Evolutionary conservation across 2,888 invertebrate genomes (phyloP).

Genomic region (Vesta saturnalis): DNA sequence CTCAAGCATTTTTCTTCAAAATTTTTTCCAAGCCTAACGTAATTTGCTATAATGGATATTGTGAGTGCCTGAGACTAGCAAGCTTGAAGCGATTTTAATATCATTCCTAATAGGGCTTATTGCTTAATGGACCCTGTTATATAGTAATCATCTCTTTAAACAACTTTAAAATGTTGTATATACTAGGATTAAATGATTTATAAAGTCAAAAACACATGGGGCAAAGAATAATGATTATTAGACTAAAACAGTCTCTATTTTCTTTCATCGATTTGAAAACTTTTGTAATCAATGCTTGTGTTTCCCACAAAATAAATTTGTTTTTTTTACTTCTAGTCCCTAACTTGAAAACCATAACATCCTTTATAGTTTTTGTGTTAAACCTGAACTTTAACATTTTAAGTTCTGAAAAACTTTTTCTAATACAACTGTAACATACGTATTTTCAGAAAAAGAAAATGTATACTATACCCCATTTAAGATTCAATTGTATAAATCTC

Average conservation of each 20-base stretch:
- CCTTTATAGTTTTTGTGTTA: no score
- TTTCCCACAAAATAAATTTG: neutral
- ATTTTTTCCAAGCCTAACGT: neutral
- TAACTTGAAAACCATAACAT: neutral
- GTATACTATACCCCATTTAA: no score
- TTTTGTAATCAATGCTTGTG: neutral
- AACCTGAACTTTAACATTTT: no score
- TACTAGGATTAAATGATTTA: no score
- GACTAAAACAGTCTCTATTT: neutral
- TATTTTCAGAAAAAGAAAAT: no score
- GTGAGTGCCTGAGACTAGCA: neutral
- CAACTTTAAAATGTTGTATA: no score
- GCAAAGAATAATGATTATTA: neutral
- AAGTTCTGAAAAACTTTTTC: no score
- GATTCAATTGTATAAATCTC: neutral
- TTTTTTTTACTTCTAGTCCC: neutral
- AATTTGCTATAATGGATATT: neutral
- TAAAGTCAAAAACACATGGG: no score
- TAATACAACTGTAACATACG: no score
- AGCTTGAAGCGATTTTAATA: conserved; percentile 1
- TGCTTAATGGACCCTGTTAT: neutral
- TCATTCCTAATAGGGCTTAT: neutral
- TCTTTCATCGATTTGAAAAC: neutral
- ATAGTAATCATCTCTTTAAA: neutral
- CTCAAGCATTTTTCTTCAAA: neutral